Evolutionary conservation across 2,888 invertebrate genomes (phyloP).

Genomic region (Hyppa rectilinea): DNA sequence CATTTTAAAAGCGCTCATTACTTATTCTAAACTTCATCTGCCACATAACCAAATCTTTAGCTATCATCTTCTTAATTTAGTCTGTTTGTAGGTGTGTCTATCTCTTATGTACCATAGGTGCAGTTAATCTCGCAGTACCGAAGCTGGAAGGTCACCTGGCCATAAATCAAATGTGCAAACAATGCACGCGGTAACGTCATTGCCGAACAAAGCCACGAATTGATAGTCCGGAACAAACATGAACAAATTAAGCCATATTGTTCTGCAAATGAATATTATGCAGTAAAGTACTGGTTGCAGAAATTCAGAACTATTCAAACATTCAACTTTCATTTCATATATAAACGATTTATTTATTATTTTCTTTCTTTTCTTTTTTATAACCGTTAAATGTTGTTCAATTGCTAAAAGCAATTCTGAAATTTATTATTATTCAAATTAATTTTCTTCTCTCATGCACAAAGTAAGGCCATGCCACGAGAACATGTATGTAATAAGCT

Average conservation of each 20-base stretch:
- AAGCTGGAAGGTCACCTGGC: slow-evolving; percentile 2
- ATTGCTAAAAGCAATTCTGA: neutral
- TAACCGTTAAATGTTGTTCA: no score
- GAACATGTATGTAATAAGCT: no score
- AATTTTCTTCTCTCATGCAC: no score
- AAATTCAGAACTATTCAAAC: no score
- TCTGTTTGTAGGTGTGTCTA: neutral
- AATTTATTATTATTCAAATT: no score
- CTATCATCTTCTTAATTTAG: neutral
- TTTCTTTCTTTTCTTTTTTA: no score
- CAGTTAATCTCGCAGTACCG: neutral
- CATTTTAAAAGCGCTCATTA: no score
- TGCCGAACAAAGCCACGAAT: slow-evolving; percentile 40
- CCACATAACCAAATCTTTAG: no score
- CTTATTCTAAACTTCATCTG: no score
- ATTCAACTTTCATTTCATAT: no score
- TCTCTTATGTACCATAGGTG: neutral
- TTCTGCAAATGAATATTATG: slow-evolving; percentile 2
- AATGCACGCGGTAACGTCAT: slow-evolving; percentile 43
- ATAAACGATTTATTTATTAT: no score
- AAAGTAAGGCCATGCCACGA: neutral
- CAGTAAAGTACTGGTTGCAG: neutral
- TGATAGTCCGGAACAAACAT: slow-evolving; percentile 28
- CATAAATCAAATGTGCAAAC: slow-evolving; percentile 50
- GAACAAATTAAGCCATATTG: slow-evolving; percentile 26